phyloP scores from a whole-genome alignment of 2,113 vertebrate species.

The Sinocyclocheilus rhinocerous region DNA sequence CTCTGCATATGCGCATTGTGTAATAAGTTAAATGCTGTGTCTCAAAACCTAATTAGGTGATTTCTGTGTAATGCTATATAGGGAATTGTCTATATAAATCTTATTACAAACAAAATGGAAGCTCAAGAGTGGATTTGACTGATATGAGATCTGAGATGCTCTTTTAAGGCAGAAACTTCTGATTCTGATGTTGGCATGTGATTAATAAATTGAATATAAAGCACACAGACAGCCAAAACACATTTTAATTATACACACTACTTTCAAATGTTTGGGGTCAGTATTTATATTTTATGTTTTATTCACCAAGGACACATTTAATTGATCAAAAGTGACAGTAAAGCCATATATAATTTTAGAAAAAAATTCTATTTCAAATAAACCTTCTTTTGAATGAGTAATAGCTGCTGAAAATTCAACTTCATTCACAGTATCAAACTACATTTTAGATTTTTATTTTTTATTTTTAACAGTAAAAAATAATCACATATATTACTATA shows the following conservation, averaged over 20 bases:
- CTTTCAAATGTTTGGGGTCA: background rate
- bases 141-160: background rate
- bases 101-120: constrained; percentile 16
- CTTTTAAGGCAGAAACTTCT: background rate
- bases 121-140: background rate
- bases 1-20: constrained; percentile 5
- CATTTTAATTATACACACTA: background rate
- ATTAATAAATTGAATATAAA: background rate
- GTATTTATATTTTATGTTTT: background rate
- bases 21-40: constrained; percentile 8
- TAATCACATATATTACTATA: too few species aligned
- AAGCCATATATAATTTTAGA: background rate
- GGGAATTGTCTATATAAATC: background rate
- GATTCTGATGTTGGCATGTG: background rate
- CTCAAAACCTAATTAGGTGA: background rate
- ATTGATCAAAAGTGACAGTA: background rate
- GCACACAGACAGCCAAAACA: background rate
- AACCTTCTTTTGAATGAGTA: background rate
- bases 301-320: background rate
- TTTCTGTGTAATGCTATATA: background rate
- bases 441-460: too few species aligned
- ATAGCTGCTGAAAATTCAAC: background rate
- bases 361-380: background rate
- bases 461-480: too few species aligned
- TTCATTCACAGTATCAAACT: too few species aligned